phyloP scores from a whole-genome alignment of 2,888 invertebrate genomes.

The Megamerina dolium region DNA sequence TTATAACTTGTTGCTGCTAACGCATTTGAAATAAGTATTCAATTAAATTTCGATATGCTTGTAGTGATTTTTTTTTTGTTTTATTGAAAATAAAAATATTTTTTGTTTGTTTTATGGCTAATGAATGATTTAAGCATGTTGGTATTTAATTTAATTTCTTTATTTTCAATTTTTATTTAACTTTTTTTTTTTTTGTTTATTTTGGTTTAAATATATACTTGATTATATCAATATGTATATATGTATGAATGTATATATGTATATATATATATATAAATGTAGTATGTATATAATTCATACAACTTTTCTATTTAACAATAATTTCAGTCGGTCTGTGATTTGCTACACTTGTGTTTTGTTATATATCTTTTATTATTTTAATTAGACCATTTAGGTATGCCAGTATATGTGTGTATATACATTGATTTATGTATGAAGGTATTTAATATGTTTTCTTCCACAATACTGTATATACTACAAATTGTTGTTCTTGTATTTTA shows the following conservation, averaged over 20 bases:
- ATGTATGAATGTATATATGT: too few relatives aligned
- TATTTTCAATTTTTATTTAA: neutral
- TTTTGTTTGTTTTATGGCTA: neutral
- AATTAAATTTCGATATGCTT: too few relatives aligned
- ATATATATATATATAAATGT: neutral
- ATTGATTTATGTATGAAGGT: constrained; percentile 18
- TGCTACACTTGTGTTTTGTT: too few relatives aligned
- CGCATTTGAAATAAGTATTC: too few relatives aligned
- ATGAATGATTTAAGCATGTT: neutral
- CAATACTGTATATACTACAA: too few relatives aligned
- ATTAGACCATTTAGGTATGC: constrained; percentile 13
- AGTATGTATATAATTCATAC: constrained; percentile 28
- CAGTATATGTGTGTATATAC: constrained; percentile 13
- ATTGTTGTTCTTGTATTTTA: too few relatives aligned
- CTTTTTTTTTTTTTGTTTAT: neutral
- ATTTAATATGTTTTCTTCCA: too few relatives aligned
- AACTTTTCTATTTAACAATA: constrained; percentile 46
- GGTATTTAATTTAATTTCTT: too few relatives aligned
- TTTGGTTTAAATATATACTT: constrained; percentile 17
- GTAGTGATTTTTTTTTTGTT: neutral
- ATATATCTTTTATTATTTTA: constrained; percentile 7
- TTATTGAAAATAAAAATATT: neutral
- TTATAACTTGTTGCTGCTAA: too few relatives aligned
- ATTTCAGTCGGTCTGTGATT: constrained; percentile 42
- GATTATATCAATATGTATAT: constrained; percentile 34